phyloP scores from a whole-genome alignment of 2,888 invertebrate species.

The Napeogenes sylphis region DNA sequence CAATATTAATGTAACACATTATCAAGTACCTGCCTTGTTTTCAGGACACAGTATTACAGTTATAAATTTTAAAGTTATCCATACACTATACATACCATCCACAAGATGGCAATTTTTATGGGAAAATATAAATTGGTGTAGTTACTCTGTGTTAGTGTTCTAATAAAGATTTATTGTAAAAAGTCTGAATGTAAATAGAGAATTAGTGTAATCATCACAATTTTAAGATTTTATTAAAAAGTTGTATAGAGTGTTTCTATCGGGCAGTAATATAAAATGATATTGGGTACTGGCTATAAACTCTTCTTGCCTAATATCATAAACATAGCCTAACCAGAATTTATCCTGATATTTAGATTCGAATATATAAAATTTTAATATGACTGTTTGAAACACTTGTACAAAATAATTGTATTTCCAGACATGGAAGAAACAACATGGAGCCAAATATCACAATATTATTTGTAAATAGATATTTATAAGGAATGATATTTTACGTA shows the following conservation, averaged over 20 bases:
- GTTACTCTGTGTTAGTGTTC: slow-evolving; percentile 30
- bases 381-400: slow-evolving; percentile 38
- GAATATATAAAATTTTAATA: slow-evolving; percentile 5
- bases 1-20: slow-evolving; percentile 55
- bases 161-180: slow-evolving; percentile 46
- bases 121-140: slow-evolving; percentile 20
- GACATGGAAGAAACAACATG: slow-evolving; percentile 46
- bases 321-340: slow-evolving; percentile 4
- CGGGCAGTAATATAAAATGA: background rate
- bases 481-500: slow-evolving; percentile 40
- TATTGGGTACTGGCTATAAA: background rate
- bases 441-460: slow-evolving; percentile 71
- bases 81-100: slow-evolving; percentile 14
- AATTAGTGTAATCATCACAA: slow-evolving; percentile 53
- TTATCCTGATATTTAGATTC: slow-evolving; percentile 3
- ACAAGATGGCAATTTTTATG: slow-evolving; percentile 18
- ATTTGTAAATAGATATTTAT: slow-evolving; percentile 43
- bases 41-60: slow-evolving; percentile 48
- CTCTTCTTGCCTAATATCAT: slow-evolving; percentile 1
- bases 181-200: slow-evolving; percentile 70
- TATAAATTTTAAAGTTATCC: slow-evolving; percentile 21
- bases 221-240: slow-evolving; percentile 31
- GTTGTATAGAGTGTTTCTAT: slow-evolving; percentile 32
- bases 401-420: slow-evolving; percentile 40
- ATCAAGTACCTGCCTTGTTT: slow-evolving; percentile 74